These are phyloP conservation scores for Chiridota heheva DNA, from an alignment of 35 echinoderm and acorn worm genomes.

Conservation along the genomic window DNA sequence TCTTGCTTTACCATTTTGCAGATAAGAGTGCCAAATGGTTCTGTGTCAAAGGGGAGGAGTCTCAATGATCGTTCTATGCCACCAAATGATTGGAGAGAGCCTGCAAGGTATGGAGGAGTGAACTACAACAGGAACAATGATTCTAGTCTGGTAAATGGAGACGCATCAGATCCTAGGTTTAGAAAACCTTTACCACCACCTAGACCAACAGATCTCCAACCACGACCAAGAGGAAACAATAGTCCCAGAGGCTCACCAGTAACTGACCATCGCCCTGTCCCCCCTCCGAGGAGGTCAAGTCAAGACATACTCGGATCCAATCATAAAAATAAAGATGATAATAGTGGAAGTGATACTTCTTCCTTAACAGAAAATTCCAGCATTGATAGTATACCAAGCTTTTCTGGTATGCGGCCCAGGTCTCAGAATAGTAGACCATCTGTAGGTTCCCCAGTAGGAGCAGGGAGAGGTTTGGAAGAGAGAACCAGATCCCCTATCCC, in stretches of 20 bases:
- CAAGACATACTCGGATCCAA: not conserved
- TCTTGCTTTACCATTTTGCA: too few species aligned
- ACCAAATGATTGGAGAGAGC: too few species aligned
- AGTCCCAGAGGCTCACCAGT: constrained; percentile 30
- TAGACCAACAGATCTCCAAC: constrained; percentile 22
- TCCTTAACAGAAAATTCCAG: constrained; percentile 98
- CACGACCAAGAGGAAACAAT: constrained; percentile 33
- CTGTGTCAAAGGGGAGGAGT: too few species aligned
- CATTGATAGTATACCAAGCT: constrained; percentile 77
- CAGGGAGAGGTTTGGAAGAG: constrained; percentile 2
- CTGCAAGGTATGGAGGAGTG: too few species aligned
- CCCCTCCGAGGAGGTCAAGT: not conserved
- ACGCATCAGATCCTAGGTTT: too few species aligned
- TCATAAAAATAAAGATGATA: constrained; percentile 49
- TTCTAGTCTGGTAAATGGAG: too few species aligned
- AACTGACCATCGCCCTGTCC: constrained; percentile 5
- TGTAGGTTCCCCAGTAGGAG: constrained; percentile 32
- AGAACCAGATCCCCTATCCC: constrained; percentile 31
- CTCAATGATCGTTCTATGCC: too few species aligned
- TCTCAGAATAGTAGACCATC: constrained; percentile 19
- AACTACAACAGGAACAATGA: too few species aligned
- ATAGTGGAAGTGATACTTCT: constrained; percentile 96
- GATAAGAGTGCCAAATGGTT: too few species aligned
- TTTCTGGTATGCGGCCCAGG: constrained; percentile 28
- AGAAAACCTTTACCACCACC: too few species aligned